Evolutionary conservation across 2,113 vertebrate species (phyloP).

Genomic region (Cyphomyrus discorhynchus): DNA sequence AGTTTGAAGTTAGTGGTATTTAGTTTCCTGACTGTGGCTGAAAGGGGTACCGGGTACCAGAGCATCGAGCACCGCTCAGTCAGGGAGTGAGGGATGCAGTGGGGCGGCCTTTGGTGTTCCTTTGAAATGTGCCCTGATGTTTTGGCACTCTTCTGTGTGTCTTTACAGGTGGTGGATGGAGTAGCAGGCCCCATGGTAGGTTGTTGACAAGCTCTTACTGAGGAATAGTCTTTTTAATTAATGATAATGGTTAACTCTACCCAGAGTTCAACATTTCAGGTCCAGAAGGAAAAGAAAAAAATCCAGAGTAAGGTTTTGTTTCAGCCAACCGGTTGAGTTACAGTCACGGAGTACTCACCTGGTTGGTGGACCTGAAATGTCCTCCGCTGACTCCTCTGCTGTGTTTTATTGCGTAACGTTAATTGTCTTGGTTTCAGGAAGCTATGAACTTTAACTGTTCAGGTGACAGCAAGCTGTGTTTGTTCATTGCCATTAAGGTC

Average conservation of each 20-base stretch:
- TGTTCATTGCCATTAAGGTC: not conserved
- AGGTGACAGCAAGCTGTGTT: not conserved
- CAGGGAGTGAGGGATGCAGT: not conserved
- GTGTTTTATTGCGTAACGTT: not conserved
- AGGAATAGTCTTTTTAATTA: not conserved
- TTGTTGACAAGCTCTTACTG: not conserved
- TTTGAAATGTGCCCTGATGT: not conserved
- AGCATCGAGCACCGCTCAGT: not conserved
- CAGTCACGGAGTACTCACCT: not conserved
- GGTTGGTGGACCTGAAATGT: not conserved
- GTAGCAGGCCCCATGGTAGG: conserved; percentile 82
- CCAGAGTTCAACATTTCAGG: not conserved
- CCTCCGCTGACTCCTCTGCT: not conserved
- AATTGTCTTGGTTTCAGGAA: not conserved
- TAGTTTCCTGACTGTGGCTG: not conserved
- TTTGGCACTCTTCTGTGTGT: conserved; percentile 5
- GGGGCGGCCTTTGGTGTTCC: too few species aligned
- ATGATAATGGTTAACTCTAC: not conserved
- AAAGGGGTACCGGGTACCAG: conserved; percentile 79
- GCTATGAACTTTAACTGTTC: not conserved
- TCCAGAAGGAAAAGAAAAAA: not conserved
- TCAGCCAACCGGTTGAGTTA: not conserved
- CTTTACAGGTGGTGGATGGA: conserved; percentile 72
- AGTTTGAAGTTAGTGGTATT: not conserved
- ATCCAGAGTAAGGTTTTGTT: not conserved